Percentiles rank a stretch among this genome's conserved stretches.
phyloP scores from a whole-genome alignment of 1,140 invertebrate species.

The Harpegnathos saltator region DNA sequence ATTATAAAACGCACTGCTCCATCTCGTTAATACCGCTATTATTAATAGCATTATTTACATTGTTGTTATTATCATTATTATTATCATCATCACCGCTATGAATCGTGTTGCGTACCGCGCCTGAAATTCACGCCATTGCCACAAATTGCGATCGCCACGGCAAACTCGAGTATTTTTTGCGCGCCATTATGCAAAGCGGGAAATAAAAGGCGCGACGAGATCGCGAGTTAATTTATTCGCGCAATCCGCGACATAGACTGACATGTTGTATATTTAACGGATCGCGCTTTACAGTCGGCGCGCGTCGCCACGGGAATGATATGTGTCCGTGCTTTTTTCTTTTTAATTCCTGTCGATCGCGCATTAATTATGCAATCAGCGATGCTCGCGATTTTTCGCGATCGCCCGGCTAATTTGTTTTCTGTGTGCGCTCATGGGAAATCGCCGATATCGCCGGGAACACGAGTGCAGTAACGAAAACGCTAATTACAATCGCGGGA shows the following conservation, averaged over 20 bases:
- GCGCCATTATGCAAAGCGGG: not conserved
- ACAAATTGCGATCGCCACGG: not conserved
- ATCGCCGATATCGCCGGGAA: conserved; percentile 38
- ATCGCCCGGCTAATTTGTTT: conserved; percentile 42
- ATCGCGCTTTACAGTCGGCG: conserved; percentile 12
- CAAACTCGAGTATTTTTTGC: not conserved
- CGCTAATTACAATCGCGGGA: conserved; percentile 60
- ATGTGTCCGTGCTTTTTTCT: conserved; percentile 12
- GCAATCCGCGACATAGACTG: not conserved
- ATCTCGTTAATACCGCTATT: not conserved
- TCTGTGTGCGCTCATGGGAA: conserved; percentile 39
- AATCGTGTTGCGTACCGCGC: too few species aligned
- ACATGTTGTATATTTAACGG: conserved; percentile 6
- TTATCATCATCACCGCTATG: not conserved
- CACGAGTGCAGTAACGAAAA: conserved; percentile 48
- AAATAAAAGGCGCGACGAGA: not conserved
- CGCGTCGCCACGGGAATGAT: not conserved
- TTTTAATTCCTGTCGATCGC: too few species aligned
- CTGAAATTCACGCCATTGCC: not conserved
- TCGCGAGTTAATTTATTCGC: conserved; percentile 20
- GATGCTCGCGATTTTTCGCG: conserved; percentile 17
- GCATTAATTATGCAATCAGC: conserved; percentile 45
- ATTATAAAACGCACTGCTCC: conserved; percentile 1
- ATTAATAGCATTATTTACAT: not conserved
- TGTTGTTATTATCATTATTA: not conserved